Base-by-base conservation (phyloP, 35 echinoderm and acorn worm species). In the Strongylocentrotus purpuratus region DNA sequence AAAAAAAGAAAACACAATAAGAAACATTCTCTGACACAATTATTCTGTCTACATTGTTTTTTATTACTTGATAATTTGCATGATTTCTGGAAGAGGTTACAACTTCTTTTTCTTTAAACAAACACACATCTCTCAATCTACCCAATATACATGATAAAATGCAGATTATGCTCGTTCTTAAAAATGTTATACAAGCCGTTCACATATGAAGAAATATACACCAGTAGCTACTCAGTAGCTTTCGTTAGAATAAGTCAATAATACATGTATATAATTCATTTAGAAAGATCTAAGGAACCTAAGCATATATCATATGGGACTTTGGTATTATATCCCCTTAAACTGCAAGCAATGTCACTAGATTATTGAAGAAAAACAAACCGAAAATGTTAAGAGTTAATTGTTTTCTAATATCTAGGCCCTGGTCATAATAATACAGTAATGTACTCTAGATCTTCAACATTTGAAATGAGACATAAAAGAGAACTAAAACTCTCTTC, bases 71-170 rank as follows among this genome's bases (percentile, higher is more conserved):
- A 89, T 89, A 89, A 25, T 89, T 89, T 89, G 87, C 87, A 89
- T 89, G 65, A 78, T 78, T 78, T 89, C 20, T 89, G 87, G 87
- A 89, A 89, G 87, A 89, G 87, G 87, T 45, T 89, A 89, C 87
- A 89, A 89, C 18, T 15, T 89, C 18, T 89, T 33, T 88, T 89
- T 5, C n/a, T 33, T 89, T 89, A 89, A 45, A 89, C 15, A 89
- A 33, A 89, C 87, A 89, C 87, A 45, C 87, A 78, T 89, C 87
- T 89, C 87, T 45, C 35, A 3, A 41, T 41, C 87, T 89, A 89
- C 87, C 87, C 32, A 89, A 89, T 89, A 89, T 89, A 89, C 87
- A 89, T 89, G 87, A 89, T 89, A 89, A 89, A 89, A 89, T 89
- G 87, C 87, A 89, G 87, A 46, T 45, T 89, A 89, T 45, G 32